Base-by-base conservation (phyloP, 2,888 invertebrate genomes). In the Andrena trimmerana region DNA sequence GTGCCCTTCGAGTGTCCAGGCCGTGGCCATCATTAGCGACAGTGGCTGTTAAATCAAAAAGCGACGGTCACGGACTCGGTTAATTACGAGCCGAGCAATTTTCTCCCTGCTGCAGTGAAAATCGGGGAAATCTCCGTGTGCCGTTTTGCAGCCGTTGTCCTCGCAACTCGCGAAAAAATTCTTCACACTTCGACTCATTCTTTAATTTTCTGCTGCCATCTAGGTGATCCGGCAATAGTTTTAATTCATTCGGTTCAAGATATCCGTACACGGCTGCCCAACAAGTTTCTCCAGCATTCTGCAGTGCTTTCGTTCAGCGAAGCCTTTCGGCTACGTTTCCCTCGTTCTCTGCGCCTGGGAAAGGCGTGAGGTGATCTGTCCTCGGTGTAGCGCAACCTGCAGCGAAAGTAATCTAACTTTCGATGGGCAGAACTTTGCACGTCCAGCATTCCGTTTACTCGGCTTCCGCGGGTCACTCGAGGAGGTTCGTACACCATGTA, bases 401-500 rank as follows among this genome's bases (percentile, higher is more conserved):
- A 71, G 66, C 81, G 67, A 72, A 90, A 88, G 88, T 89, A 90
- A 90, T 90, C 86, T 88, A 90, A 90, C 88, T 90, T 90, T 89
- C 89, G 87, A 89, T 85, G 72, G 78, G 62, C 69, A 80, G 59
- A 75, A 83, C 74, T 73, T 80, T 59, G 67, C 69, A 54, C 78
- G 78, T 81, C 70, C 79, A 48, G 77, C 74, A 78, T 81, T 70
- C 75, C 67, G 68, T 71, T 59, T 70, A 75, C 71, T 69, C 59
- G 52, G 66, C 65, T 76, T 57, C 74, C 54, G 57, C 62, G 69
- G 81, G 77, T 81, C 81, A 83, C 72, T 65, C 76, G 77, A 42
- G 57, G 70, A 57, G 71, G 75, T 62, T 78, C 70, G 36, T 59
- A 60, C 24, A 8, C 36, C 63, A 48, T 62, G 54, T 66, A 66